phyloP scores from a whole-genome alignment of 2,113 vertebrate species.

The Eurypyga helias region DNA sequence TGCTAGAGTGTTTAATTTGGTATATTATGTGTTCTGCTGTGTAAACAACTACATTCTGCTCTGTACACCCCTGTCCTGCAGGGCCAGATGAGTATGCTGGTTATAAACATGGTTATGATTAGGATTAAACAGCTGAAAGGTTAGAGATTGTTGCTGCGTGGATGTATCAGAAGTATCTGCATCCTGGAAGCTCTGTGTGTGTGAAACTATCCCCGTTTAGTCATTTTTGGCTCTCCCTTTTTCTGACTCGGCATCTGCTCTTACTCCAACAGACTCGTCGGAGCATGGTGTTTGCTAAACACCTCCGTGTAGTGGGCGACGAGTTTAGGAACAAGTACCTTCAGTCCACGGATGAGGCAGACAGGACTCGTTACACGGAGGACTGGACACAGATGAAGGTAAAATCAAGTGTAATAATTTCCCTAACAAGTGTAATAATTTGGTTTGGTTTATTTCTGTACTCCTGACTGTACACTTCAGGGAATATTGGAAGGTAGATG shows the following conservation, averaged over 20 bases:
- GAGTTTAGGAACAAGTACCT: slow-evolving; percentile 85
- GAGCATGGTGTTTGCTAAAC: slow-evolving; percentile 96
- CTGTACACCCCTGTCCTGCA: not conserved
- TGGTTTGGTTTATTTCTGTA: not conserved
- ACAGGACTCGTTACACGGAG: slow-evolving; percentile 83
- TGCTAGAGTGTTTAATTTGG: not conserved
- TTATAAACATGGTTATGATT: not conserved
- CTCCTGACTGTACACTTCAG: not conserved
- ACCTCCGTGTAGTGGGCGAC: slow-evolving; percentile 88
- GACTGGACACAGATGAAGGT: slow-evolving; percentile 95
- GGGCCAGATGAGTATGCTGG: not conserved
- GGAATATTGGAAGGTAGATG: not conserved
- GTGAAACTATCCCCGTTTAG: not conserved
- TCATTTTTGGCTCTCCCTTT: not conserved
- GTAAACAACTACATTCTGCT: not conserved
- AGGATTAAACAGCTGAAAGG: not conserved
- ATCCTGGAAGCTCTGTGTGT: not conserved
- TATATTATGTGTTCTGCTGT: not conserved
- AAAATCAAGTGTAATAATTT: not conserved
- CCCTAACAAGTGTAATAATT: not conserved
- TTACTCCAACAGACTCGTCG: slow-evolving; percentile 83
- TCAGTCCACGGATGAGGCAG: slow-evolving; percentile 85
- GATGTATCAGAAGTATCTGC: not conserved
- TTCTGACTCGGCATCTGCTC: not conserved
- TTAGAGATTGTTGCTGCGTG: not conserved